Conservation (phyloP, 64 coral and sea anemone species). For the Porites lutea region DNA sequence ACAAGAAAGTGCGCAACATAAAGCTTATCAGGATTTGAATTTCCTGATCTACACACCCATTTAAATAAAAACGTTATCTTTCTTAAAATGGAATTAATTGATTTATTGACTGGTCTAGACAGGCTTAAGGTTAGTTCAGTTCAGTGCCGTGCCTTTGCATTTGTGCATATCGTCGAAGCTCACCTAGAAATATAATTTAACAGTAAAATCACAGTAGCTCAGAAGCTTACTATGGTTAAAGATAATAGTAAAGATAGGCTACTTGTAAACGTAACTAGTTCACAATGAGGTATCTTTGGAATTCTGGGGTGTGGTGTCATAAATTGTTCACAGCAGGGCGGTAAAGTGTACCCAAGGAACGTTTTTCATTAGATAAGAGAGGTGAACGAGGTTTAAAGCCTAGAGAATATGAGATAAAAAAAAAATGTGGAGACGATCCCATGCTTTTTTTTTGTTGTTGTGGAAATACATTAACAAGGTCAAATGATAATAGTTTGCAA, state of each 20-base stretch:
- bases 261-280: background rate
- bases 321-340: background rate
- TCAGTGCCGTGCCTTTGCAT: background rate
- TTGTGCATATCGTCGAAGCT: background rate
- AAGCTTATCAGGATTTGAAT: background rate
- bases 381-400: no score
- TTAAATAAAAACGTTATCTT: constrained; percentile 30
- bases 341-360: background rate
- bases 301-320: background rate
- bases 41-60: background rate
- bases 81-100: constrained; percentile 32
- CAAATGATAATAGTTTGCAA: background rate
- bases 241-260: no score
- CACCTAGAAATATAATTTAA: background rate
- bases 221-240: no score
- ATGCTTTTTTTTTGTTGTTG: background rate
- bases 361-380: background rate
- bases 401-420: background rate
- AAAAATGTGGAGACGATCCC: background rate
- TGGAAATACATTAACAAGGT: background rate
- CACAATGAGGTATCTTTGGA: background rate
- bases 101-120: background rate
- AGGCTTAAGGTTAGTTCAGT: no score
- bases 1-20: constrained; percentile 12
- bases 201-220: background rate